A percentile compares a stretch with the other conserved stretches of the same genome.
Conservation (phyloP, 2,888 invertebrate genomes). For the Sialis fuliginosa region DNA sequence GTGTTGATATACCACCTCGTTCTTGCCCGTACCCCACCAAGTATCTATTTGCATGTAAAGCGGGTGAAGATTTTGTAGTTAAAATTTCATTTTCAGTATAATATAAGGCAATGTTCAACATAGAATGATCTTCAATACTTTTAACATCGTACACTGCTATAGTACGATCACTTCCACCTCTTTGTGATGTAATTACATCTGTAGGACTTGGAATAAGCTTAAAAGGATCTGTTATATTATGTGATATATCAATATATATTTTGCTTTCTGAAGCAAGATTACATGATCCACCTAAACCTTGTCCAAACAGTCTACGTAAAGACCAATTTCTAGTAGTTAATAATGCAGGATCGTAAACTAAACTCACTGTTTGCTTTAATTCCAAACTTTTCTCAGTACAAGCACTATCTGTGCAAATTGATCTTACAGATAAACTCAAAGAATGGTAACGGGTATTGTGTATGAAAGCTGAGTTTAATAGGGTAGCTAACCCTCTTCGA, state of each 20-base stretch:
- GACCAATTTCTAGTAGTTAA: constrained; percentile 63
- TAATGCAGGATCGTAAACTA: constrained; percentile 69
- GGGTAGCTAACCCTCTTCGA: constrained; percentile 68
- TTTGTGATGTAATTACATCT: constrained; percentile 34
- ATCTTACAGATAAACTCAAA: constrained; percentile 66
- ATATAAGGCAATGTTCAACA: constrained; percentile 52
- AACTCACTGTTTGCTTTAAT: constrained; percentile 66
- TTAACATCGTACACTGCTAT: constrained; percentile 49
- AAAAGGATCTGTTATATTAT: constrained; percentile 41
- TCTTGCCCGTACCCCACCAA: constrained; percentile 85
- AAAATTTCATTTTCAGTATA: constrained; percentile 30
- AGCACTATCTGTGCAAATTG: constrained; percentile 44
- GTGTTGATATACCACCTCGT: constrained; percentile 73
- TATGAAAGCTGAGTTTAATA: constrained; percentile 78
- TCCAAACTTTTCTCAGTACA: constrained; percentile 46
- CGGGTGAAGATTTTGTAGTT: constrained; percentile 41
- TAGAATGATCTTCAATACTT: constrained; percentile 14
- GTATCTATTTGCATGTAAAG: constrained; percentile 60
- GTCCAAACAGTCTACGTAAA: constrained; percentile 70
- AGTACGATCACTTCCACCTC: constrained; percentile 48
- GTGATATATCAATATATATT: constrained; percentile 64
- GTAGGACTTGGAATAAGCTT: constrained; percentile 44
- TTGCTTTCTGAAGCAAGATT: constrained; percentile 60
- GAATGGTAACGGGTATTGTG: constrained; percentile 91
- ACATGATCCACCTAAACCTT: constrained; percentile 65